Base-by-base conservation (phyloP, 2,888 invertebrate species). In the Hirtodrosophila duncani region DNA sequence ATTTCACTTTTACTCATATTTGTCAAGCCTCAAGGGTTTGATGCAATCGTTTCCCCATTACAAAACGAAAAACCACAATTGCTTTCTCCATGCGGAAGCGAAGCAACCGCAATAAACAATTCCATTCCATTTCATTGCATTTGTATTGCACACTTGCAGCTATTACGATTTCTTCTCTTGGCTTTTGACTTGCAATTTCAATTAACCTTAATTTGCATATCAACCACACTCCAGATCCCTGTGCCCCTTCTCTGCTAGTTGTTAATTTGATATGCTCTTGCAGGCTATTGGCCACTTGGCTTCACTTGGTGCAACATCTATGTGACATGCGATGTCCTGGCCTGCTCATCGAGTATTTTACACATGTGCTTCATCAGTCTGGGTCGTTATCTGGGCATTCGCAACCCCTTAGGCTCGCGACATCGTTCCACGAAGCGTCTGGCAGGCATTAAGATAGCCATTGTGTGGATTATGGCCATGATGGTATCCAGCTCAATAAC, bases 301-400 rank as follows among this genome's bases (percentile, higher is more conserved):
- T 91, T 95, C 75, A 91, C 93, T 62, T 98, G 97, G 97, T 96
- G 97, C 87, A 96, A 95, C 83, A 92, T 97, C 41, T 95, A 97
- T 88, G 95, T 96, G 60, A 96, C 97, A n/a, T 95, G 96, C 83
- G 98, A 98, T 87, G 97, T 98, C 34, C 88, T 98, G 48, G 96
- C 97, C 45, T 98, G 98, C 85, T 97, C 97, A 0, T 94, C 97
- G 3, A 96, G 96, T 85, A 98, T 98, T 84, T 92, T 97, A 89
- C 98, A 98, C 88, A 94, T 98, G 91, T 97, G 97, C 81, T 94
- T 94, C 86, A 94, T 95, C 75, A 93, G 94, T 39, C 87, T 95
- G 52, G 94, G 94, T 66, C 89, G 97, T 62, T 97, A 94, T 87
- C 88, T 96, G 74, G 96, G 96, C 52, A 95, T 96, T 81, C 89